phyloP scores from a whole-genome alignment of 92 coral and sea anemone species.

The Phenganax marumi region DNA sequence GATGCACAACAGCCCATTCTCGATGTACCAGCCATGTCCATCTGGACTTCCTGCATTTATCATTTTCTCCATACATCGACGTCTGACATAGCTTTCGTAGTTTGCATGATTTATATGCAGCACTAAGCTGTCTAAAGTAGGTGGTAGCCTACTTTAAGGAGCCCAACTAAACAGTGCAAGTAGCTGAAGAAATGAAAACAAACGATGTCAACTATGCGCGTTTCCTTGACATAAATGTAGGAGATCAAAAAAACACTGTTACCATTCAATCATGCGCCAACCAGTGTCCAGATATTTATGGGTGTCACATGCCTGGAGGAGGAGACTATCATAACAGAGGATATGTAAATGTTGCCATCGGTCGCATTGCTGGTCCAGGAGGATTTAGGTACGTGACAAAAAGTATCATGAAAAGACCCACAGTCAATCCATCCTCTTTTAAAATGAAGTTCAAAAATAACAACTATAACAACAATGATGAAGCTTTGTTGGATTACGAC shows the following conservation, averaged over 20 bases:
- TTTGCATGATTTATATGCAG: conserved; percentile 3
- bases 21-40: not conserved
- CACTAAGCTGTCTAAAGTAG: not conserved
- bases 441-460: conserved; percentile 23
- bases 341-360: conserved; percentile 23
- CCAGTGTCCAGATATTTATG: conserved; percentile 57
- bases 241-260: conserved; percentile 58
- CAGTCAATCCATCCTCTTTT: conserved; percentile 33
- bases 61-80: conserved; percentile 3
- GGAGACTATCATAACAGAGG: conserved; percentile 38
- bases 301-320: conserved; percentile 47
- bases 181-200: too few relatives aligned
- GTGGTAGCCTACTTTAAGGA: not conserved
- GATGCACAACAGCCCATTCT: not conserved
- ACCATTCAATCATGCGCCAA: conserved; percentile 52
- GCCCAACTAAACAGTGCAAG: not conserved
- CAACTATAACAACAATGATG: conserved; percentile 49
- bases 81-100: not conserved
- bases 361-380: conserved; percentile 14
- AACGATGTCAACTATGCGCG: conserved; percentile 24
- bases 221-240: conserved; percentile 51
- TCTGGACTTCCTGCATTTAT: conserved; percentile 3
- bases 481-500: conserved; percentile 48
- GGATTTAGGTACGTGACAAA: conserved; percentile 21
- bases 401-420: conserved; percentile 27